These are phyloP conservation scores for Stichodactyla helianthus DNA, from an alignment of 64 coral and sea anemone genomes.

Conservation along the genomic window DNA sequence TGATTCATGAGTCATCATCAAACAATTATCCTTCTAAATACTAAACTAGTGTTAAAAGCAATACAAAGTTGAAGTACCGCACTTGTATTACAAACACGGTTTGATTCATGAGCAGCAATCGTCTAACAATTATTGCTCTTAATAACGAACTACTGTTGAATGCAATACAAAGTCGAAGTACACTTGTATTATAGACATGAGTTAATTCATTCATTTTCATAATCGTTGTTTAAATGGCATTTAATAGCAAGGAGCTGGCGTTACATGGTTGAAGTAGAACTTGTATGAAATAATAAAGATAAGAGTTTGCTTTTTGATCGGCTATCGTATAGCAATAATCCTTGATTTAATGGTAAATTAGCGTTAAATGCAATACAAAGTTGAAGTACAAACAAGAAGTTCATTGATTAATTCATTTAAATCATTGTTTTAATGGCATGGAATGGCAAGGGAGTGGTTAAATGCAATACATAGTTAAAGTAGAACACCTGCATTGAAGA, in stretches of 20 bases:
- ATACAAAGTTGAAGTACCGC: not conserved
- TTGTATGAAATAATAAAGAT: too few relatives aligned
- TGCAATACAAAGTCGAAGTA: not conserved
- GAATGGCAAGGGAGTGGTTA: not conserved
- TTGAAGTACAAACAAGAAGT: not conserved
- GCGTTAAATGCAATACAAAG: not conserved
- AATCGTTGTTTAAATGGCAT: not conserved
- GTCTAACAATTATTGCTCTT: not conserved
- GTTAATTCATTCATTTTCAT: not conserved
- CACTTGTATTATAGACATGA: not conserved
- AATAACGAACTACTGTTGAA: not conserved
- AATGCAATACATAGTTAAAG: too few relatives aligned
- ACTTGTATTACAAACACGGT: not conserved
- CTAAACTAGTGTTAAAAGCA: not conserved
- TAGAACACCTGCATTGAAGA: too few relatives aligned
- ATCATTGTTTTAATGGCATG: not conserved
- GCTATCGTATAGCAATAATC: not conserved
- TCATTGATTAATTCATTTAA: not conserved
- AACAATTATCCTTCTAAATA: not conserved
- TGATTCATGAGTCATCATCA: not conserved
- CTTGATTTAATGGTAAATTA: not conserved
- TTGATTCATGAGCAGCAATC: not conserved
- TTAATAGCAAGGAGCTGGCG: not conserved
- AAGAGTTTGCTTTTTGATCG: not conserved
- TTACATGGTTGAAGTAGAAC: too few relatives aligned